Evolutionary conservation across 2,113 vertebrate genomes (phyloP).

Genomic region (Acanthochromis polyacanthus): DNA sequence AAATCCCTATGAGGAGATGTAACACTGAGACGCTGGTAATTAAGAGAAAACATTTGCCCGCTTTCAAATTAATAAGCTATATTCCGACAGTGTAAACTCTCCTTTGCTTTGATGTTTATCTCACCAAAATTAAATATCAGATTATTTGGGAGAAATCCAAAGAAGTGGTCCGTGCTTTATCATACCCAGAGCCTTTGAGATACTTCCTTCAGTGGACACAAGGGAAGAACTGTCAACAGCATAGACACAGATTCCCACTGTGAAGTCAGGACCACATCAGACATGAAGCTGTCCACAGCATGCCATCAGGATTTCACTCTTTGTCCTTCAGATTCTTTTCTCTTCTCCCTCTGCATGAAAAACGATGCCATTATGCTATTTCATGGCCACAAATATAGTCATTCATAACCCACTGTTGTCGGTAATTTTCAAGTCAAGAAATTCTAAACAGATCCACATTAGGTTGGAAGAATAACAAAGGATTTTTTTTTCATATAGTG

Average conservation of each 20-base stretch:
- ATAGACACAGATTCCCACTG: constrained; percentile 72
- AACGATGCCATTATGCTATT: constrained; percentile 27
- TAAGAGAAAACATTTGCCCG: background rate
- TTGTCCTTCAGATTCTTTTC: constrained; percentile 70
- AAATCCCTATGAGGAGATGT: background rate
- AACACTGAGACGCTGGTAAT: constrained; percentile 20
- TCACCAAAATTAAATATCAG: background rate
- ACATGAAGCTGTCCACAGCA: constrained; percentile 79
- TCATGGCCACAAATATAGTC: constrained; percentile 20
- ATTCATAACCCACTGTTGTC: background rate
- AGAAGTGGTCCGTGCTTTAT: background rate
- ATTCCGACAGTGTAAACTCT: background rate
- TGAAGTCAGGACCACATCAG: constrained; percentile 80
- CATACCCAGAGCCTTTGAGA: constrained; percentile 9
- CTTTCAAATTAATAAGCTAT: background rate
- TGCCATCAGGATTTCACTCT: constrained; percentile 72
- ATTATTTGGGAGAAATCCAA: background rate
- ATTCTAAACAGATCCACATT: background rate
- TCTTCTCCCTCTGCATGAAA: constrained; percentile 38
- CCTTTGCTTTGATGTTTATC: background rate
- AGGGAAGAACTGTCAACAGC: constrained; percentile 66
- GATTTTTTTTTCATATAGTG: background rate
- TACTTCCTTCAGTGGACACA: constrained; percentile 49
- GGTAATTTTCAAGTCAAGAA: constrained; percentile 4
- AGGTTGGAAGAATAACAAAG: background rate